Evolutionary conservation across 2,888 invertebrate species (phyloP), one percentile per base, ranked within the genome.

Genomic region (Drosophila mettleri): DNA sequence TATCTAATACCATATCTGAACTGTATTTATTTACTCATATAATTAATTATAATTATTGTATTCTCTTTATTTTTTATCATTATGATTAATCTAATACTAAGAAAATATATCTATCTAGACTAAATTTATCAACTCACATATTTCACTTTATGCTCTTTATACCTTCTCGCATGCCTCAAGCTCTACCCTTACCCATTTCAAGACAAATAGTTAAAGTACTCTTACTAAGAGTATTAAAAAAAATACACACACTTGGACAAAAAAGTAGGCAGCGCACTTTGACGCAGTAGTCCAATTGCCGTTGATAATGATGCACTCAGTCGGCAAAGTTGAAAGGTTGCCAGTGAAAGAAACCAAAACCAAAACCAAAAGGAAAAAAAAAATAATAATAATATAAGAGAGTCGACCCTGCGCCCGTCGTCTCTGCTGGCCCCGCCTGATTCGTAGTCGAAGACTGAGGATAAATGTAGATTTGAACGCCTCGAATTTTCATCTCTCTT

Each of bases 221-320:
- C 39, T 14, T 4, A n/a, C 29, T 9, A 12, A 49, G 49, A 12
- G 63, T 29, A 49, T 34, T 4, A 1, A 6, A 20, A 73, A 51
- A 41, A 14, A 27, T 18, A 45, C 36, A 20, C 16, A 12, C 14
- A 18, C 27, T 9, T 24, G 24, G 24, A 43, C 43, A 53, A 43
- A 77, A 66, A 62, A 74, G 81, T 77, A 80, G 80, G 78, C 85
- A 81, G 82, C 82, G 78, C 80, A 80, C 80, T 83, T 84, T 76
- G 76, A 86, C 82, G 89, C 86, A 82, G 89, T 87, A 89, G 89
- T 89, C 86, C 84, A 89, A 89, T 89, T 89, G 88, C 80, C 82
- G 89, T 86, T 89, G 86, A 89, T 89, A 83, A 88, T 89, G 88
- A 87, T 84, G 84, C 88, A 84, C 90, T 89, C 80, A 80, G 86